Conservation (phyloP, 2,113 vertebrate genomes). For the Diglossa brunneiventris region DNA sequence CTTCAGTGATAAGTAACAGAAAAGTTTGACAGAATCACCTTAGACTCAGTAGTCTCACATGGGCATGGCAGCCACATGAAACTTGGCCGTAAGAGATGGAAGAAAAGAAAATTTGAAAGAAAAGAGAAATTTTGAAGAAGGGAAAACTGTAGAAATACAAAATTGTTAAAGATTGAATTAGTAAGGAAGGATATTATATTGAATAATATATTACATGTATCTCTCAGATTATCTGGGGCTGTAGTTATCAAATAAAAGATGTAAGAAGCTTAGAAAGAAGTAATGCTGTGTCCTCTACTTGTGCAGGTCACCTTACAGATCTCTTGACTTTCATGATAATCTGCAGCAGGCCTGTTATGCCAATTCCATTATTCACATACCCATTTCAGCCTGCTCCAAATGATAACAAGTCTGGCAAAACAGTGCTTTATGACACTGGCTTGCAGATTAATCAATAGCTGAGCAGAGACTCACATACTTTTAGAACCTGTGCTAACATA, state of each 20-base stretch:
- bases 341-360: neutral
- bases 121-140: neutral
- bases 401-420: neutral
- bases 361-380: neutral
- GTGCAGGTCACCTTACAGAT: neutral
- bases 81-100: neutral
- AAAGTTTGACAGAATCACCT: neutral
- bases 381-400: neutral
- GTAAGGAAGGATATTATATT: neutral
- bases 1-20: neutral
- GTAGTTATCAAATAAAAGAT: neutral
- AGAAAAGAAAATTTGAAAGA: neutral
- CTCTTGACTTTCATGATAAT: neutral
- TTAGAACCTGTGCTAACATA: neutral
- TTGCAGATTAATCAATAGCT: neutral
- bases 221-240: neutral
- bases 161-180: neutral
- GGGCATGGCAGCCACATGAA: neutral
- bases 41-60: neutral
- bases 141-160: neutral
- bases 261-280: neutral
- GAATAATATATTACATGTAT: neutral
- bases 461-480: neutral
- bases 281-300: neutral
- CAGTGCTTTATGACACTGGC: neutral